Percentiles rank a stretch among this genome's conserved stretches.
These are phyloP conservation scores for Malurus splendens DNA, from an alignment of 2,797 vertebrate genomes.

Conservation along the genomic window DNA sequence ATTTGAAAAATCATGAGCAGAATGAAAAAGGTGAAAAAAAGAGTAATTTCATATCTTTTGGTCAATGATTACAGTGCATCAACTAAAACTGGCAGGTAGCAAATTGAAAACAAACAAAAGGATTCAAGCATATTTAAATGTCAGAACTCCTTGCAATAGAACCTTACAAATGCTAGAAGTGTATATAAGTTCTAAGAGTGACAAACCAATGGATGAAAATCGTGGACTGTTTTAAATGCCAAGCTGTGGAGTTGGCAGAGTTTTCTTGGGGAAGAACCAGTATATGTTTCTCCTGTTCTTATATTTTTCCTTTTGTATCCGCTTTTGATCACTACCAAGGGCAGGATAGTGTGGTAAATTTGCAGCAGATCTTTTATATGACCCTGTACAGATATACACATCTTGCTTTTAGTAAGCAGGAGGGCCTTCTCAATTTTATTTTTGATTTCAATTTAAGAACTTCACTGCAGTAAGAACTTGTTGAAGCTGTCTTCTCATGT, in stretches of 20 bases:
- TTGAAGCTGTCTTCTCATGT: not conserved
- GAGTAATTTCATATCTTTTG: not conserved
- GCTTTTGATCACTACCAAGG: not conserved
- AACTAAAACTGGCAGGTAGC: not conserved
- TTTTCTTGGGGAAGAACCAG: not conserved
- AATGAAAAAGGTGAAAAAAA: not conserved
- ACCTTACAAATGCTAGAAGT: not conserved
- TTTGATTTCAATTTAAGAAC: not conserved
- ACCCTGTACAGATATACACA: not conserved
- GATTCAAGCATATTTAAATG: not conserved
- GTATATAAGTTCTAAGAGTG: not conserved
- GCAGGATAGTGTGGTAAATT: not conserved
- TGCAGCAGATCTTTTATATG: not conserved
- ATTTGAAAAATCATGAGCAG: not conserved
- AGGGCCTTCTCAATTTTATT: not conserved
- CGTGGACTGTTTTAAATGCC: not conserved
- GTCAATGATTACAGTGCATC: not conserved
- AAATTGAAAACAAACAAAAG: not conserved
- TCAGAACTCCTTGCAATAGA: not conserved
- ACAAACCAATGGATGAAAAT: not conserved
- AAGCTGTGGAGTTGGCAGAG: not conserved
- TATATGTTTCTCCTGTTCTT: not conserved
- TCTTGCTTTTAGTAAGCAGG: not conserved
- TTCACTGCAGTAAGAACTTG: not conserved
- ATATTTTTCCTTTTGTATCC: not conserved